These are phyloP conservation scores for Linnaemya vulpina DNA, from an alignment of 2,888 invertebrate genomes.

Conservation along the genomic window DNA sequence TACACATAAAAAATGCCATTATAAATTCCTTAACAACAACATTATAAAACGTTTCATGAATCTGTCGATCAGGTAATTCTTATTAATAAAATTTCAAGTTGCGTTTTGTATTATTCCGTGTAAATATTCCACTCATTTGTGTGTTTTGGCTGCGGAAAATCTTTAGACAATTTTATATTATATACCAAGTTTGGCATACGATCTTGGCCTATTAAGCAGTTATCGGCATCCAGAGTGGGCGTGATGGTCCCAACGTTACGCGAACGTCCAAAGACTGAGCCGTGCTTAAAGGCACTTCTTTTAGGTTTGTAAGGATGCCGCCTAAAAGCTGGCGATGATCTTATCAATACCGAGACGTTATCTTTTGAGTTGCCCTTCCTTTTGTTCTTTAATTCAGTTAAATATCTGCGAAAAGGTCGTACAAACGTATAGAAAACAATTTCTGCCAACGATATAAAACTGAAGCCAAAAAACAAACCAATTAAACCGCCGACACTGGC, in stretches of 20 bases:
- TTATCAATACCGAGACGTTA: neutral
- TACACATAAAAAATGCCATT: too few species aligned
- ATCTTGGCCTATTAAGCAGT: neutral
- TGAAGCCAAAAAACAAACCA: conserved; percentile 91
- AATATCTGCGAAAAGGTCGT: conserved; percentile 82
- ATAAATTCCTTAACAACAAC: too few species aligned
- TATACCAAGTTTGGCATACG: neutral
- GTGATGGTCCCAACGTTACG: neutral
- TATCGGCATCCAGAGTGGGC: neutral
- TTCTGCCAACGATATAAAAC: conserved; percentile 89
- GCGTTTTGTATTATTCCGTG: too few species aligned
- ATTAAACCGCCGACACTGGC: conserved; percentile 91
- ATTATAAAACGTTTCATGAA: too few species aligned
- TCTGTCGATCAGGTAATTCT: too few species aligned
- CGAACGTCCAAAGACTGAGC: neutral
- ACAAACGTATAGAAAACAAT: conserved; percentile 87
- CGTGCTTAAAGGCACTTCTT: neutral
- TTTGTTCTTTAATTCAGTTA: neutral
- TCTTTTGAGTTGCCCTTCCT: neutral
- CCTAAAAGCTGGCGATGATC: neutral
- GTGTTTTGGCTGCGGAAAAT: neutral
- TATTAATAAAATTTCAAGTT: too few species aligned
- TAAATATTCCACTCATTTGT: too few species aligned
- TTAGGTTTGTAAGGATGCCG: neutral
- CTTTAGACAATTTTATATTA: neutral